Conservation (phyloP, 2,113 vertebrate genomes). For the Pelusios castaneus region DNA sequence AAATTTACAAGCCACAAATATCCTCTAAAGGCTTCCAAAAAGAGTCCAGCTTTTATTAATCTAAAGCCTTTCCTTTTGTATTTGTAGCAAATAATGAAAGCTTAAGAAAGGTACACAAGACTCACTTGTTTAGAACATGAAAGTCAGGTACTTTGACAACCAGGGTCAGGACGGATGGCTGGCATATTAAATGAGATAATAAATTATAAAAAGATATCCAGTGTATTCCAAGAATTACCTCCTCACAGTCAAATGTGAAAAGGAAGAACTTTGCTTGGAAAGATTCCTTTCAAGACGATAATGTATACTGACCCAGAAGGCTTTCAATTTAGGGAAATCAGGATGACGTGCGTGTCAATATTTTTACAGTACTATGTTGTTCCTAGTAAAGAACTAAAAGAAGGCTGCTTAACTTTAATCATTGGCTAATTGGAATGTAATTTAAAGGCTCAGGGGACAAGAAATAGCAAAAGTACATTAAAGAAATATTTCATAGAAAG, state of each 20-base stretch:
- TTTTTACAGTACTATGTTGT: background rate
- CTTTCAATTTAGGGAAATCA: background rate
- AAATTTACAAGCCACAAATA: background rate
- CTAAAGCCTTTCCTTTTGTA: background rate
- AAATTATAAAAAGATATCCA: background rate
- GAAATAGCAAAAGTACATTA: background rate
- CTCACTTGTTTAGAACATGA: background rate
- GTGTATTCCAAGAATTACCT: background rate
- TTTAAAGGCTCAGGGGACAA: background rate
- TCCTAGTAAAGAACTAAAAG: background rate
- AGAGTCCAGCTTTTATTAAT: background rate
- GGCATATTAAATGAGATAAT: background rate
- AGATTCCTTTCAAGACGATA: background rate
- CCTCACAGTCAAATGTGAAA: background rate
- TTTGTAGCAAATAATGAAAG: background rate
- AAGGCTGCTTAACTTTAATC: background rate
- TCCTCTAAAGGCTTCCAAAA: background rate
- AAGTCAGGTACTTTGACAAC: background rate
- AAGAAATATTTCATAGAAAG: background rate
- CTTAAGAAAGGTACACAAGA: background rate
- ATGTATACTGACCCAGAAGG: background rate
- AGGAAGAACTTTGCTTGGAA: background rate
- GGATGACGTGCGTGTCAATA: background rate
- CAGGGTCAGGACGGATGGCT: background rate
- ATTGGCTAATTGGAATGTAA: background rate